A percentile compares a stretch with the other conserved stretches of the same genome.
Conservation (phyloP, 1,140 invertebrate genomes). For the Drosophila arizonae region DNA sequence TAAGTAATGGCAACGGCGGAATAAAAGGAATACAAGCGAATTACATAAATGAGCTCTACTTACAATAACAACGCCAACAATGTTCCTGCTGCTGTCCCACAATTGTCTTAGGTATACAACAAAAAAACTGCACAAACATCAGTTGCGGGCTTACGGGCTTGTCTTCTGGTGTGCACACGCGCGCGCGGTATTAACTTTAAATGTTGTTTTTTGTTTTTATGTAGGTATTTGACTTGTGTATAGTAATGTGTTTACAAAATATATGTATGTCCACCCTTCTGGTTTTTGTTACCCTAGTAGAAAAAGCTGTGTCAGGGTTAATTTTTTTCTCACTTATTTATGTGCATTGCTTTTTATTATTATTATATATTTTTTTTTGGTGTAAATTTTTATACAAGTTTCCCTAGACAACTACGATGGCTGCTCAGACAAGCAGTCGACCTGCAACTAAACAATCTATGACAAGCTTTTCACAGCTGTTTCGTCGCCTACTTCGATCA, state of each 20-base stretch:
- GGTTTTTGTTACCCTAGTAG: conserved; percentile 22
- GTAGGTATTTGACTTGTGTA: conserved; percentile 26
- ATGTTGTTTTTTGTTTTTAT: conserved; percentile 7
- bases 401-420: conserved; percentile 56
- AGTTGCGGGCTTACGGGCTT: conserved; percentile 20
- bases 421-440: conserved; percentile 54
- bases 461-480: conserved; percentile 37
- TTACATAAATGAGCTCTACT: conserved; percentile 71
- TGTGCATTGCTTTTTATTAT: conserved; percentile 58
- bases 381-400: conserved; percentile 70
- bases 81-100: conserved; percentile 24
- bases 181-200: not conserved
- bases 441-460: conserved; percentile 44
- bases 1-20: not conserved
- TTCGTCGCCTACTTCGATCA: conserved; percentile 43
- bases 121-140: conserved; percentile 20
- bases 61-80: conserved; percentile 58
- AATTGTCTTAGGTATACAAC: conserved; percentile 33
- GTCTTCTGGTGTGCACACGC: not conserved
- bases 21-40: conserved; percentile 50
- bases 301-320: conserved; percentile 36
- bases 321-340: conserved; percentile 48
- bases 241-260: conserved; percentile 30
- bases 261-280: conserved; percentile 39
- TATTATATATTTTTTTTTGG: conserved; percentile 43